Base-by-base conservation (phyloP, 2,113 vertebrate genomes). In the human region DNA sequence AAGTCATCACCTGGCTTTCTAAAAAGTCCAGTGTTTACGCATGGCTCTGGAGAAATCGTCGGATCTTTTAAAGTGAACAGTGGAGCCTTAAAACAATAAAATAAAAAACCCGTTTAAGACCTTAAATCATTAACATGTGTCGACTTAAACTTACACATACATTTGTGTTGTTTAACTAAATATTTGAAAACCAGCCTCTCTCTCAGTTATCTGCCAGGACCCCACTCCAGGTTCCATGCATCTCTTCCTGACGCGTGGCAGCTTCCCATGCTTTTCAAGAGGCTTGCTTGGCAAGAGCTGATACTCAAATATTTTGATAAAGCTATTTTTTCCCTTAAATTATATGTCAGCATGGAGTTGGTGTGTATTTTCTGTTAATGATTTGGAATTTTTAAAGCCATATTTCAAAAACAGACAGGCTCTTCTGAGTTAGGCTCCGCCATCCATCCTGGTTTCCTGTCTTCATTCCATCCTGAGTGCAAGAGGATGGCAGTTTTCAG, bases 111-210 rank as follows among this genome's bases (percentile, higher is more conserved):
- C 70, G 96, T 97, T 98, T 97, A 82, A 98, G 98, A 98, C 92
- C 94, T 98, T 97, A 98, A 98, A 98, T 97, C 80, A 0, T 98
- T 98, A 98, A 97, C 95, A 98, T 16, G 0, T 97, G 97, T 89
- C 9, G 1, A 95, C 72, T 96, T 97, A 90, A 93, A 98, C 94
- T 96, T 96, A 97, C 52, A 98, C 86, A 98, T 93, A 83, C 86
- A 94, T 96, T 97, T 97, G 97, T 95, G 97, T 94, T 98, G 89
- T 98, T 97, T 97, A 94, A 97, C 94, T 95, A 88, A 93, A 40
- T 94, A 98, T 98, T 97, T 98, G 79, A 97, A 95, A 97, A 95
- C 48, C 55, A 94, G 95, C 61, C 97, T 97, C 96, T 98, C 95
- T 97, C 97, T 95, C 73, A 73, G 48, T 98, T 98, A 97, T 97